Evolutionary conservation across 2,888 invertebrate genomes (phyloP).

Genomic region (Meteorus cinctellus): DNA sequence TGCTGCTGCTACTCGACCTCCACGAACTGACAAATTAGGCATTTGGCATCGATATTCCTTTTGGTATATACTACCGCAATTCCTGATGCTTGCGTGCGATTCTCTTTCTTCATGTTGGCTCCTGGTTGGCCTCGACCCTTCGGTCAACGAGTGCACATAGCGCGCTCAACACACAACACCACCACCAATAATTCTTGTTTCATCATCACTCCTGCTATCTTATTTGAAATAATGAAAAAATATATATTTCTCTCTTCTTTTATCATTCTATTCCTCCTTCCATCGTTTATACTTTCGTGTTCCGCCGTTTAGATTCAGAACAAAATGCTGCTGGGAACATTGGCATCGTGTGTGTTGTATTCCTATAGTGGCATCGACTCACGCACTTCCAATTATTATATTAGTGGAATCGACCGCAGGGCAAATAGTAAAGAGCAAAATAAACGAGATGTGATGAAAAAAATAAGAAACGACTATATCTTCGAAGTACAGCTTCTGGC

Average conservation of each 20-base stretch:
- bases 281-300: constrained; percentile 22
- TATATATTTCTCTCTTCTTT: not conserved
- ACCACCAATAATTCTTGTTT: not conserved
- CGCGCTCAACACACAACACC: not conserved
- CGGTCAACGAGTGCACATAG: constrained; percentile 4
- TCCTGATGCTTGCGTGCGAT: constrained; percentile 14
- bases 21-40: constrained; percentile 51
- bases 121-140: constrained; percentile 32
- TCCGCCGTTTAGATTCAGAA: constrained; percentile 52
- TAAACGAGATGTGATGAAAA: not conserved
- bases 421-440: constrained; percentile 32
- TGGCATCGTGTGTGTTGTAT: constrained; percentile 22
- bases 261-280: not conserved
- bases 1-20: constrained; percentile 44
- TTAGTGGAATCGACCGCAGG: constrained; percentile 46
- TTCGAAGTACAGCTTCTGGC: constrained; percentile 18
- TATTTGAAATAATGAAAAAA: not conserved
- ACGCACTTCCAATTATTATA: constrained; percentile 52
- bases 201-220: not conserved
- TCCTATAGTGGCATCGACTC: constrained; percentile 39
- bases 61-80: constrained; percentile 21
- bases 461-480: constrained; percentile 10
- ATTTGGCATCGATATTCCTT: constrained; percentile 45
- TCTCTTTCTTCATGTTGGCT: constrained; percentile 15
- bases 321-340: constrained; percentile 43